Conservation (phyloP, 2,888 invertebrate species). For the Sicus ferrugineus region DNA sequence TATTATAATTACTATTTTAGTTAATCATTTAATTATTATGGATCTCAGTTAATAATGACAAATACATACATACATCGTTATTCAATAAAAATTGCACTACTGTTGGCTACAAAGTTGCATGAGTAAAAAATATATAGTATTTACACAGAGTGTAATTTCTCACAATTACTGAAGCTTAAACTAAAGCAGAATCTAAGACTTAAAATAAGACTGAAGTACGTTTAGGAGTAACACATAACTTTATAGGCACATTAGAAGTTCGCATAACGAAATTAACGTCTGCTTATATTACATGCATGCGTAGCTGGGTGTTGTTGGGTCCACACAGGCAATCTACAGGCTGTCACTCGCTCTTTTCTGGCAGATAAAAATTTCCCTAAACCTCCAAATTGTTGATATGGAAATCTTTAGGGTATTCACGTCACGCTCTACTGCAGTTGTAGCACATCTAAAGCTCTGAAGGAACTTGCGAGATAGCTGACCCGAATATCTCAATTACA, state of each 20-base stretch:
- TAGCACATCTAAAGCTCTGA: too few species aligned
- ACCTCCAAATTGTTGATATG: too few species aligned
- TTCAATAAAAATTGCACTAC: constrained; percentile 53
- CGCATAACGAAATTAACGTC: constrained; percentile 16
- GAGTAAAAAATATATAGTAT: constrained; percentile 31
- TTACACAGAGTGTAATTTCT: constrained; percentile 13
- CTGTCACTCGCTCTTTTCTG: too few species aligned
- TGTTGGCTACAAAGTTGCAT: constrained; percentile 32
- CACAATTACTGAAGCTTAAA: not conserved
- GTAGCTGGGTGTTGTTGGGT: too few species aligned
- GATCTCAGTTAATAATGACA: constrained; percentile 30
- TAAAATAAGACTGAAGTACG: constrained; percentile 8
- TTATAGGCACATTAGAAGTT: constrained; percentile 27
- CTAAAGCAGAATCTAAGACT: not conserved
- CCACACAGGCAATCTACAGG: too few species aligned
- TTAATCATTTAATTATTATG: constrained; percentile 21
- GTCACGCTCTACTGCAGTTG: too few species aligned
- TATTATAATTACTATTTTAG: constrained; percentile 26
- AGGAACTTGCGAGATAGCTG: too few species aligned
- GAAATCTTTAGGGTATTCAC: too few species aligned
- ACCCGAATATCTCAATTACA: too few species aligned
- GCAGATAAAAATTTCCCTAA: too few species aligned
- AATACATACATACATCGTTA: constrained; percentile 44
- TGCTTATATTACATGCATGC: constrained; percentile 5
- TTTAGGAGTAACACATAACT: not conserved